Percentiles rank a stretch among this genome's conserved stretches.
phyloP scores from a whole-genome alignment of 2,797 vertebrate species.

The Adrianichthys oophorus region DNA sequence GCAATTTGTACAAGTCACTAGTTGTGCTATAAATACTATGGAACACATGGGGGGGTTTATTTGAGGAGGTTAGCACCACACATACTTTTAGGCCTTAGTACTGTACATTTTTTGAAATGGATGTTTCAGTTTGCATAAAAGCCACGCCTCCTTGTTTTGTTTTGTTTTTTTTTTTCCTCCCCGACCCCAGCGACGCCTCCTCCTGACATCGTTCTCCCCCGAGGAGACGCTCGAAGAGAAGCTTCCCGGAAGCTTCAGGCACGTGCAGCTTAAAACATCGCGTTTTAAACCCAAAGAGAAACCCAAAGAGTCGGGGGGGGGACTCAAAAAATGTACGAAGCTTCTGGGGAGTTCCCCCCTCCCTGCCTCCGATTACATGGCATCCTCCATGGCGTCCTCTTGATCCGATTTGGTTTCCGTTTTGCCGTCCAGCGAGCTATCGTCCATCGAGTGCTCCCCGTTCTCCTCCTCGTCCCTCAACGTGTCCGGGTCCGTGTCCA shows the following conservation, averaged over 20 bases:
- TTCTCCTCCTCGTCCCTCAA: constrained; percentile 97
- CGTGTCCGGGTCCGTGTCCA: constrained; percentile 98
- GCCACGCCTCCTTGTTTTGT: constrained; percentile 61
- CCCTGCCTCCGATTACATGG: constrained; percentile 86
- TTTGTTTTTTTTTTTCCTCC: constrained; percentile 80
- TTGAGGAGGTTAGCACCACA: constrained; percentile 98
- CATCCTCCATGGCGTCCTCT: constrained; percentile 96
- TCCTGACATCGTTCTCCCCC: constrained; percentile 72
- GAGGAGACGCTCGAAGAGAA: constrained; percentile 86
- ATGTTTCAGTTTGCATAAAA: constrained; percentile 92
- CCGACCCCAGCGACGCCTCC: constrained; percentile 81
- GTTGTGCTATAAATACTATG: constrained; percentile 99
- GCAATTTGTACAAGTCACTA: constrained; percentile 99
- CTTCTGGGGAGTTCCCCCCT: constrained; percentile 73
- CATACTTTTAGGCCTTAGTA: constrained; percentile 99
- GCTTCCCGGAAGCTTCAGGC: constrained; percentile 98
- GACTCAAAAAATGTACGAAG: constrained; percentile 80
- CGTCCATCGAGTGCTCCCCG: constrained; percentile 97
- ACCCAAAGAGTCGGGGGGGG: constrained; percentile 60
- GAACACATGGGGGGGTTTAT: constrained; percentile 92
- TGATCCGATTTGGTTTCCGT: constrained; percentile 99
- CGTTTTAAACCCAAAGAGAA: constrained; percentile 87
- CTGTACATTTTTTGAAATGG: constrained; percentile 94
- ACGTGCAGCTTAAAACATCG: constrained; percentile 91
- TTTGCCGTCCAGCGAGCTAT: constrained; percentile 98